Percentiles rank a stretch among this genome's conserved stretches.
phyloP scores from a whole-genome alignment of 1,140 invertebrate species.

The Aphis craccivora region DNA sequence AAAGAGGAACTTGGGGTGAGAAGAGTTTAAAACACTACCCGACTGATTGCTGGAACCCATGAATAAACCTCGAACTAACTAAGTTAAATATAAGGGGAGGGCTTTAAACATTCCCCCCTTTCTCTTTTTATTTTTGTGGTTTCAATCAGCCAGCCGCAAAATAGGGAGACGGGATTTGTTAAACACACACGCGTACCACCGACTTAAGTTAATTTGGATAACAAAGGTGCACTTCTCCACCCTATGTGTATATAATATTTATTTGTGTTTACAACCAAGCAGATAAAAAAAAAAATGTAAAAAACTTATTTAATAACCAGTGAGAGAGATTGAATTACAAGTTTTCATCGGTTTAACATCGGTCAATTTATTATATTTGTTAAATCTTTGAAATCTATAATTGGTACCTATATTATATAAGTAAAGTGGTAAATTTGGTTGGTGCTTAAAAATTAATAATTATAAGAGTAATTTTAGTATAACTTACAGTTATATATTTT shows the following conservation, averaged over 20 bases:
- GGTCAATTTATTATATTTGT: neutral
- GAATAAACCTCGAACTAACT: constrained; percentile 50
- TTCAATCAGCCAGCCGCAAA: constrained; percentile 57
- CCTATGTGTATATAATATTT: constrained; percentile 26
- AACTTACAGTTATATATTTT: neutral
- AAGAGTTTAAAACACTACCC: constrained; percentile 56
- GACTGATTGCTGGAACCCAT: constrained; percentile 49
- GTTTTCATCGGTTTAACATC: neutral
- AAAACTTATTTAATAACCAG: constrained; percentile 8
- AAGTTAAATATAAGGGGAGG: constrained; percentile 47
- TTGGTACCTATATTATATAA: neutral
- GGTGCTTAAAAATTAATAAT: neutral
- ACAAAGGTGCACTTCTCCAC: constrained; percentile 49
- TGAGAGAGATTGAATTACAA: neutral
- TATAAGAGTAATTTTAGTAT: neutral
- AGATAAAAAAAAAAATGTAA: neutral
- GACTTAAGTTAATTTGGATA: constrained; percentile 57
- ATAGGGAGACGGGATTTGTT: constrained; percentile 55
- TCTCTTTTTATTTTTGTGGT: constrained; percentile 53
- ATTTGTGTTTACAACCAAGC: neutral
- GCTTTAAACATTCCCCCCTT: constrained; percentile 21
- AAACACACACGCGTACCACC: constrained; percentile 34
- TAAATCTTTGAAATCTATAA: neutral
- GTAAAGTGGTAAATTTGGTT: neutral
- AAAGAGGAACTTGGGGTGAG: constrained; percentile 51